Conservation (phyloP, 2,888 invertebrate species). For the Trichacis sp. region DNA sequence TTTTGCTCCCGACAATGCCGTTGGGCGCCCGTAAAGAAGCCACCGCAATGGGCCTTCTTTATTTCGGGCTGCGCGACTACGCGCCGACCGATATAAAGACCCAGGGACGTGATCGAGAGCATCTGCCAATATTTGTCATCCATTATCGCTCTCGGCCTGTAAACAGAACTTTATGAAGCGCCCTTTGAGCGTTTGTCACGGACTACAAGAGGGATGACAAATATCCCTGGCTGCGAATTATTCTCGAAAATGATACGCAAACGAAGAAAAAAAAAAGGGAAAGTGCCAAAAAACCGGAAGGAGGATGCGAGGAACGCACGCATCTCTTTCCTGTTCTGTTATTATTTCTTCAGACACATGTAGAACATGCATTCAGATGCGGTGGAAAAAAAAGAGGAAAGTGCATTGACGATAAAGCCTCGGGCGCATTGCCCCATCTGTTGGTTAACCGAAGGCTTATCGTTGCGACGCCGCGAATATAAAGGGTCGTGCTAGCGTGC, state of each 20-base stretch:
- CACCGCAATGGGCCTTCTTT: constrained; percentile 48
- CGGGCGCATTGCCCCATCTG: constrained; percentile 56
- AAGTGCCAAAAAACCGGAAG: constrained; percentile 41
- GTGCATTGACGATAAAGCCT: constrained; percentile 48
- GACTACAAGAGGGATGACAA: constrained; percentile 22
- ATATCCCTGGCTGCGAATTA: too few species aligned
- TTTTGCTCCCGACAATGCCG: constrained; percentile 54
- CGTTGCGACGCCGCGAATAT: constrained; percentile 26
- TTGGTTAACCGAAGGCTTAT: constrained; percentile 44
- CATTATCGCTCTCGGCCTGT: constrained; percentile 61
- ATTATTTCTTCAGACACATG: constrained; percentile 63
- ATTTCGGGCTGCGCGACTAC: constrained; percentile 48
- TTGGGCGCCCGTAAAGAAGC: constrained; percentile 47
- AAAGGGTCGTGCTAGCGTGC: constrained; percentile 35
- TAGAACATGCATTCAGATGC: constrained; percentile 51
- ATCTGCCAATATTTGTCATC: constrained; percentile 69
- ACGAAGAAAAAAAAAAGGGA: too few species aligned
- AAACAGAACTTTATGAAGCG: constrained; percentile 60
- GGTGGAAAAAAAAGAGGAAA: constrained; percentile 43
- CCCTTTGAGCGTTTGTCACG: constrained; percentile 48
- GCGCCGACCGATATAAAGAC: constrained; percentile 42
- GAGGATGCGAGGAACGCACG: constrained; percentile 41
- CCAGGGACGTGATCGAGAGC: constrained; percentile 50
- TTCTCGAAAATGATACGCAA: too few species aligned
- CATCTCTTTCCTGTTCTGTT: constrained; percentile 51